Conservation (phyloP, 2,888 invertebrate genomes). For the Hartigia nigra region DNA sequence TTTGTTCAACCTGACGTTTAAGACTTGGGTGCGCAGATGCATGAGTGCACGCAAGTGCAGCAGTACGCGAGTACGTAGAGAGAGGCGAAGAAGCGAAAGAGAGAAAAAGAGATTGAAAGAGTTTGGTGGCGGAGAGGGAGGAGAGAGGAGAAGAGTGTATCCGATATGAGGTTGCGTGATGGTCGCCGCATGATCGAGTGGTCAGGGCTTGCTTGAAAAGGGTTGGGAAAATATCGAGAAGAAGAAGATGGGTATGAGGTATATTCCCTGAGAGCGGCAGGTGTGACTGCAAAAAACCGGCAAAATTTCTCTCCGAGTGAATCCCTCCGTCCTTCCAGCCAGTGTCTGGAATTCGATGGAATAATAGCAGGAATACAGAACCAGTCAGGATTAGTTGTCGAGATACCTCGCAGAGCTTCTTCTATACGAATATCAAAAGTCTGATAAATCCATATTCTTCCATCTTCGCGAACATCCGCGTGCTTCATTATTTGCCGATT, state of each 20-base stretch:
- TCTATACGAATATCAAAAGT: too few species aligned
- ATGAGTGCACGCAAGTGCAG: not conserved
- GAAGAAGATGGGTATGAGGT: not conserved
- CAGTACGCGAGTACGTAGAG: not conserved
- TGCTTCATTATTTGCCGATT: not conserved
- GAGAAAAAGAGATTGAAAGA: not conserved
- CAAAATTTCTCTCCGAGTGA: slow-evolving; percentile 36
- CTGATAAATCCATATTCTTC: not conserved
- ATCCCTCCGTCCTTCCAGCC: slow-evolving; percentile 20
- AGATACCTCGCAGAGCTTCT: not conserved
- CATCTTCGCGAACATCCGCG: not conserved
- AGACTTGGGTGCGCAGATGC: not conserved
- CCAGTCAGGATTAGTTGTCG: not conserved
- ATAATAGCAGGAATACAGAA: slow-evolving; percentile 35
- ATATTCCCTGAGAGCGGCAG: slow-evolving; percentile 31
- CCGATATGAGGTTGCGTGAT: not conserved
- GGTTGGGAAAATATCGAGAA: not conserved
- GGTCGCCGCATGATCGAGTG: not conserved
- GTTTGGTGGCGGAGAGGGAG: too few species aligned
- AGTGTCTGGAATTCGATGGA: slow-evolving; percentile 39
- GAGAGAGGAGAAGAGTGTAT: not conserved
- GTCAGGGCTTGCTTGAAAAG: not conserved
- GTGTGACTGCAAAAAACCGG: slow-evolving; percentile 43
- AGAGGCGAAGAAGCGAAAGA: not conserved
- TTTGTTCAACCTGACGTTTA: not conserved